Base-by-base conservation (phyloP, 2,888 invertebrate species). In the Stenolophus ochropezus region DNA sequence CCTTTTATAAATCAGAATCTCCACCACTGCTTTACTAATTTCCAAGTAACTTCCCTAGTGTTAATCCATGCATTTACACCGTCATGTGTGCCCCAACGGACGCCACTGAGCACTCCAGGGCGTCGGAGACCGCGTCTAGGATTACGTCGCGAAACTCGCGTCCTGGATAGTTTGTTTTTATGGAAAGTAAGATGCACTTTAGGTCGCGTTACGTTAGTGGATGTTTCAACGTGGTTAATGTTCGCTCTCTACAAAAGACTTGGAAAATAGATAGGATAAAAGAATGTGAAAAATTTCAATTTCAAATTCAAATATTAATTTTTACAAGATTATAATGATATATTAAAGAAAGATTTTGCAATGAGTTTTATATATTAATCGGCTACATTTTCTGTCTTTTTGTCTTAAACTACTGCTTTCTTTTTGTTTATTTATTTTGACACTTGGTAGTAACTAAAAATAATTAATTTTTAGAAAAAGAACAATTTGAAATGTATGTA, bases 171-270 rank as follows among this genome's bases (percentile, higher is more conserved):
- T 61, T 25, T 61, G 21, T 61, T 61, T 61, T 61, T 61, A 23
- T 61, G 25, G 61, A 61, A 61, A 61, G 23, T 61, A 23, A 61
- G 61, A 61, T 61, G 61, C 61, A 61, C 61, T 61, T 61, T 23
- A 61, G 61, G 21, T 61, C 61, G 21, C 61, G 25, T 61, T 61
- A 61, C 61, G 23, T 61, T 14, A 61, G n/a, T 21, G 23, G 14
- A 61, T 61, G 23, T 61, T 61, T 61, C 61, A 61, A 61, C 21
- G 5, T 25, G n/a, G 21, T 61, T 61, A 61, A 61, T 61, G 61
- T 25, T 61, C 25, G 23, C 61, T 23, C 61, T 61, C 14, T n/a
- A 42, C 11, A 42, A 42, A 42, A 1, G 1, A 42, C 8, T 11
- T 6, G 11, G 11, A 42, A 11, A 3, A 11, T 8, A 33, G 4